Base-by-base conservation (phyloP, 2,888 invertebrate species). In the Philaethria dido region DNA sequence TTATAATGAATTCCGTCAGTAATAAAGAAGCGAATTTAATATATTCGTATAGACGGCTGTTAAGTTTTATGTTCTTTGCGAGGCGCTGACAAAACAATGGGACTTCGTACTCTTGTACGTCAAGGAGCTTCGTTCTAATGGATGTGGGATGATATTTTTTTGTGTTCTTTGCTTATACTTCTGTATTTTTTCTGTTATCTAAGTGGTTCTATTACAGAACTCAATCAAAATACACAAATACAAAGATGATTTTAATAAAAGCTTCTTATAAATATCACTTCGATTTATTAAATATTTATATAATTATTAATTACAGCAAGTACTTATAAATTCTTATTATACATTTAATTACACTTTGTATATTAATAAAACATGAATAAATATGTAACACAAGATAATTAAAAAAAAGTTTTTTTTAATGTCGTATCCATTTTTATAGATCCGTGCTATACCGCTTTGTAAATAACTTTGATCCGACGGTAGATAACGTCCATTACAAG, bases 1-100 rank as follows among this genome's bases (percentile, higher is more conserved):
- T 85, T 82, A 83, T 89, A 89, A 89, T 89, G 88, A 87, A 88
- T 87, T 83, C 84, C 77, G 81, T 73, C 77, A 77, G 83, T 82
- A 81, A 85, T 88, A 86, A 88, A 89, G 86, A 82, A 80, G 83
- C 78, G 77, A 80, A 82, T 82, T 85, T 82, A 83, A 85, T 85
- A 83, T 82, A 83, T 82, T 81, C 82, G 79, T 82, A 82, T 77
- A 83, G 78, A 72, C 76, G 78, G 76, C 77, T 76, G 78, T 81
- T 79, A 81, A 80, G 77, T 80, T 80, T 81, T 81, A 79, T 78
- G 73, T 77, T 77, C 74, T 74, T 75, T 77, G 71, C 69, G 71
- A 78, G 78, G 78, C 64, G 79, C 80, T 78, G 78, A 80, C 78
- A 80, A 77, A 75, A 78, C 76, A 78, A 79, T 77, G 73, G 76